Conservation (phyloP, 2,113 vertebrate genomes). For the Rhagologus leucostigma region DNA sequence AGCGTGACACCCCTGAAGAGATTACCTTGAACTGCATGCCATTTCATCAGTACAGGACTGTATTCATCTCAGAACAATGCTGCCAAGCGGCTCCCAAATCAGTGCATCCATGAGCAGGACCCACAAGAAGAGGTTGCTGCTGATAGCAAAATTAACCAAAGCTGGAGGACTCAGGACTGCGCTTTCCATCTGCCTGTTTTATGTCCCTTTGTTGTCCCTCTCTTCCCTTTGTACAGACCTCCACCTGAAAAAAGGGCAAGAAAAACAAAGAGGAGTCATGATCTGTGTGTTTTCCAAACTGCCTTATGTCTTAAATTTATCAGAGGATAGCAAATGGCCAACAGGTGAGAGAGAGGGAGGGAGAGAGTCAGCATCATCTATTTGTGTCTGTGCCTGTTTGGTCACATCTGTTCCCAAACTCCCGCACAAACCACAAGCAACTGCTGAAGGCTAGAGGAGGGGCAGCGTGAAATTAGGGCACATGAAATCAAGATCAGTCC, state of each 20-base stretch:
- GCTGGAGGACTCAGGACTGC: rapidly evolving
- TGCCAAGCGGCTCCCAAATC: not conserved
- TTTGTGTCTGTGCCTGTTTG: not conserved
- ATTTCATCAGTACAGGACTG: not conserved
- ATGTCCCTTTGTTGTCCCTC: rapidly evolving
- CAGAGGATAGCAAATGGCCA: not conserved
- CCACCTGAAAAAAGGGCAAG: not conserved
- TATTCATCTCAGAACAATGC: rapidly evolving
- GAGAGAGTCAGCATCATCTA: not conserved
- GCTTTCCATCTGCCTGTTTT: not conserved
- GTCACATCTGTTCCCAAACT: conserved; percentile 5
- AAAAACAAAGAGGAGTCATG: not conserved
- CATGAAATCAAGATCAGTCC: not conserved
- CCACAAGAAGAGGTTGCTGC: rapidly evolving
- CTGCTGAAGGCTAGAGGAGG: not conserved
- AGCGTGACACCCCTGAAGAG: not conserved
- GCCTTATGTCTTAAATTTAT: not conserved
- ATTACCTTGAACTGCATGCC: not conserved
- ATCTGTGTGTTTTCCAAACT: not conserved
- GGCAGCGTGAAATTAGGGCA: not conserved
- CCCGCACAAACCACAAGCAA: not conserved
- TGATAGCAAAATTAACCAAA: no score
- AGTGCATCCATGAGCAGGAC: rapidly evolving
- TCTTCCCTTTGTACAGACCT: not conserved
- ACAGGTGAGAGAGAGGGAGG: not conserved